Percentiles rank a stretch among this genome's conserved stretches.
These are phyloP conservation scores for Calcarius lapponicus DNA, from an alignment of 2,797 vertebrate genomes.

Conservation along the genomic window DNA sequence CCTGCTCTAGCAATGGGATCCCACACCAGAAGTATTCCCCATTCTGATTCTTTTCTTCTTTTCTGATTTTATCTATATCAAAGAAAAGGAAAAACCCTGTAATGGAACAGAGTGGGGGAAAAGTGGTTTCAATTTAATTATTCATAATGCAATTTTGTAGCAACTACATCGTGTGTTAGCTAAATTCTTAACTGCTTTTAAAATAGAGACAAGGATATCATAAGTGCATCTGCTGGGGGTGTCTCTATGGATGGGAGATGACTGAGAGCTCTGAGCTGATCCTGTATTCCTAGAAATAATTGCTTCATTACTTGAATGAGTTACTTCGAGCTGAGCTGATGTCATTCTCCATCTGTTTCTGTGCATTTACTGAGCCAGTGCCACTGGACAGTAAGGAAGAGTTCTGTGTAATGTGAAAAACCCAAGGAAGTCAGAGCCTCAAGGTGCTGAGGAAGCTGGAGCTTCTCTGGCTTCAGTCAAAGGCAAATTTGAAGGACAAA, in stretches of 20 bases:
- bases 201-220: slow-evolving; percentile 31
- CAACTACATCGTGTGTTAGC: slow-evolving; percentile 28
- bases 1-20: background rate
- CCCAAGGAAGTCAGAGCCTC: background rate
- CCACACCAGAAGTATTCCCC: background rate
- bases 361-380: slow-evolving; percentile 54
- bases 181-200: slow-evolving; percentile 56
- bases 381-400: slow-evolving; percentile 11
- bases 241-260: fast-evolving
- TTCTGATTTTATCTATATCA: slow-evolving; percentile 10
- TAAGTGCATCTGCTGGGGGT: background rate
- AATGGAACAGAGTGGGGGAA: background rate
- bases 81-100: slow-evolving; percentile 15
- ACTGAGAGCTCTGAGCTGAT: slow-evolving; percentile 7
- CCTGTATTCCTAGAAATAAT: slow-evolving; percentile 58
- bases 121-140: slow-evolving; percentile 48
- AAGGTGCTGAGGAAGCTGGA: background rate
- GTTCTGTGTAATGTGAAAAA: background rate
- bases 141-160: slow-evolving; percentile 60
- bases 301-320: slow-evolving; percentile 67
- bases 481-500: background rate
- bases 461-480: background rate
- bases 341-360: slow-evolving; percentile 59
- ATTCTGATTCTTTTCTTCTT: background rate
- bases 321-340: slow-evolving; percentile 43